Percentiles rank a stretch among this genome's conserved stretches.
Evolutionary conservation across 2,797 vertebrate species (phyloP).

Genomic region (Macrochelys suwanniensis): DNA sequence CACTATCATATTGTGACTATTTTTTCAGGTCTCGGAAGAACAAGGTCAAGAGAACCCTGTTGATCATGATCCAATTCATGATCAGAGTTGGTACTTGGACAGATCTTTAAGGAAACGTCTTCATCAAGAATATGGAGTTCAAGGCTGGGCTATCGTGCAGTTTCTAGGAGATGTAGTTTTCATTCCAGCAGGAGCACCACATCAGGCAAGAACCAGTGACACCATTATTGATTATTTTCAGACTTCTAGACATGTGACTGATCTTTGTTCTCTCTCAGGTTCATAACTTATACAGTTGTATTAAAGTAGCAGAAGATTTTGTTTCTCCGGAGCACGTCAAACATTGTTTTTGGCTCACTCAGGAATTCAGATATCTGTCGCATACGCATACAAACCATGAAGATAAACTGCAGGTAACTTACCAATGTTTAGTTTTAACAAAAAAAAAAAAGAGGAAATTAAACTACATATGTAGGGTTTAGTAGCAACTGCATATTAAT

Average conservation of each 20-base stretch:
- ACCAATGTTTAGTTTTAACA: accelerated
- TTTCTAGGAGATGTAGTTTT: slow-evolving; percentile 87
- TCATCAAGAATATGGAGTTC: slow-evolving; percentile 84
- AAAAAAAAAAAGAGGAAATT: neutral
- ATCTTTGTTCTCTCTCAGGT: slow-evolving; percentile 78
- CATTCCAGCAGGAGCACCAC: slow-evolving; percentile 86
- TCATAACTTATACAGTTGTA: slow-evolving; percentile 87
- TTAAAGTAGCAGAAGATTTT: slow-evolving; percentile 88
- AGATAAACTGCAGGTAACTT: slow-evolving; percentile 85
- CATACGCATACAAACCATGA: slow-evolving; percentile 87
- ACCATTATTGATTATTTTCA: neutral
- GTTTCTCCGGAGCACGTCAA: slow-evolving; percentile 88
- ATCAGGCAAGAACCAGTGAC: slow-evolving; percentile 78
- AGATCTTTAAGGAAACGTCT: slow-evolving; percentile 81
- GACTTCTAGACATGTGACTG: neutral
- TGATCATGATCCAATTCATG: slow-evolving; percentile 86
- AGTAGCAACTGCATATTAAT: neutral
- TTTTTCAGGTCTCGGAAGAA: slow-evolving; percentile 83
- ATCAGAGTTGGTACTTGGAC: slow-evolving; percentile 87
- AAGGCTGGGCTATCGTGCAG: slow-evolving; percentile 88
- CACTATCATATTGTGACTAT: neutral
- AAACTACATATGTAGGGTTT: neutral
- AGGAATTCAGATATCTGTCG: slow-evolving; percentile 87
- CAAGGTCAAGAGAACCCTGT: slow-evolving; percentile 86
- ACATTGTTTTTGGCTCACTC: slow-evolving; percentile 88